phyloP scores from a whole-genome alignment of 2,888 invertebrate species.

The Apocheima hispidaria region DNA sequence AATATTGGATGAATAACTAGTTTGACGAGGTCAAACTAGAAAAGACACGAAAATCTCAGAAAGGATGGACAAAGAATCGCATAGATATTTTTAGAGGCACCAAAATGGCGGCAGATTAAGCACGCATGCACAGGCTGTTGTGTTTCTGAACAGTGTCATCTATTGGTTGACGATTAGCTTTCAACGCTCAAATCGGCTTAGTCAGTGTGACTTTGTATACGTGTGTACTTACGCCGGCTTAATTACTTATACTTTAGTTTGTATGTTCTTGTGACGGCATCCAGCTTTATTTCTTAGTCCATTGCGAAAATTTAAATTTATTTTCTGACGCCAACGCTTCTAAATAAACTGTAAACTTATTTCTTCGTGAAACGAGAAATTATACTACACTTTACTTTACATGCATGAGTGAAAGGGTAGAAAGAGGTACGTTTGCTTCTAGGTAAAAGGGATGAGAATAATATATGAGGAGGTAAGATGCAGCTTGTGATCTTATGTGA shows the following conservation, averaged over 20 bases:
- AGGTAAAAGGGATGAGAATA: not conserved
- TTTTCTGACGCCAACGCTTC: not conserved
- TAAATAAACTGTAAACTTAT: constrained; percentile 18
- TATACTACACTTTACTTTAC: constrained; percentile 20
- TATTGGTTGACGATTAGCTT: no score
- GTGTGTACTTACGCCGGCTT: no score
- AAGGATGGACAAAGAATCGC: no score
- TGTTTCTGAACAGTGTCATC: no score
- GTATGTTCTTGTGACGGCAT: not conserved
- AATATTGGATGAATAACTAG: constrained; percentile 15
- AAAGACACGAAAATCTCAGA: no score
- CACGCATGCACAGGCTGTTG: no score
- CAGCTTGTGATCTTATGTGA: not conserved
- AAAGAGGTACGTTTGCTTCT: not conserved
- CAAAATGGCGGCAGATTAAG: no score
- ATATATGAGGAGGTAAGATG: not conserved
- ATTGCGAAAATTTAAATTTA: not conserved
- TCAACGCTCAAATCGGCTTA: no score
- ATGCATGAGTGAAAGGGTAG: constrained; percentile 25
- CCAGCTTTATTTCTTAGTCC: not conserved
- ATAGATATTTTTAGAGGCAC: no score
- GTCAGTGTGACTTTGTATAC: no score
- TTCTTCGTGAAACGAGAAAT: constrained; percentile 11
- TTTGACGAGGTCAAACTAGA: not conserved
- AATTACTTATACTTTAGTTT: no score